Base-by-base conservation (phyloP, 30 jellyfish, hydroid and myxozoan genomes). In the Pseudorhiza aurosa region DNA sequence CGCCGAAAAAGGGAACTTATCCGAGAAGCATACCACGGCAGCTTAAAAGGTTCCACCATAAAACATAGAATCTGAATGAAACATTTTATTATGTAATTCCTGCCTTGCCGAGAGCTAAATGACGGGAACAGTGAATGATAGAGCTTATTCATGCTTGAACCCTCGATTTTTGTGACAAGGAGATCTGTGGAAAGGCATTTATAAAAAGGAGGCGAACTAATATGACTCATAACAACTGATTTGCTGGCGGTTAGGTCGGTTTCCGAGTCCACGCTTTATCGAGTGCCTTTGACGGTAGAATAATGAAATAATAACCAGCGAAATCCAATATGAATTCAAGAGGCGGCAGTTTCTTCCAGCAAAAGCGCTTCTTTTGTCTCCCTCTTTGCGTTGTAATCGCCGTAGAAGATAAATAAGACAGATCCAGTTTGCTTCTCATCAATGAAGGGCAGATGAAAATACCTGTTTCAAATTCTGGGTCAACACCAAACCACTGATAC, bases 381-480 rank as follows among this genome's bases (percentile, higher is more conserved):
- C 39, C 15, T 51, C 72, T 37, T 50, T 29, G 85, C 74, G 40
- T 72, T 72, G 33, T 56, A 26, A 50, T 72, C 37, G 56, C 53
- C 72, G 75, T 33, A 49, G 58, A 72, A 72, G 67, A 64, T 53
- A 72, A 72, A 72, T 35, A 72, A 22, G 60, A 25, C 63, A 72
- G 53, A 72, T 72, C 85, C 85, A 72, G 85, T 72, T 72, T 72
- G 85, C 85, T 50, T 72, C 17, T 22, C 24, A 50, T 72, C 72
- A 72, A 72, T 27, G 44, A 44, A 53, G 12, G 73, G 33, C 85
- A 72, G 85, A 40, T 40, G 81, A 15, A 40, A 55, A 69, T 49
- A 47, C 67, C 57, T 43, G 68, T 32, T 43, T 69, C 33, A 50
- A 45, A 39, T 40, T 45, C 70, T 31, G 46, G 83, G 83, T 69